A percentile compares a stretch with the other conserved stretches of the same genome.
Evolutionary conservation across 1,140 invertebrate species (phyloP).

Genomic region (Xylocopa sonorina): DNA sequence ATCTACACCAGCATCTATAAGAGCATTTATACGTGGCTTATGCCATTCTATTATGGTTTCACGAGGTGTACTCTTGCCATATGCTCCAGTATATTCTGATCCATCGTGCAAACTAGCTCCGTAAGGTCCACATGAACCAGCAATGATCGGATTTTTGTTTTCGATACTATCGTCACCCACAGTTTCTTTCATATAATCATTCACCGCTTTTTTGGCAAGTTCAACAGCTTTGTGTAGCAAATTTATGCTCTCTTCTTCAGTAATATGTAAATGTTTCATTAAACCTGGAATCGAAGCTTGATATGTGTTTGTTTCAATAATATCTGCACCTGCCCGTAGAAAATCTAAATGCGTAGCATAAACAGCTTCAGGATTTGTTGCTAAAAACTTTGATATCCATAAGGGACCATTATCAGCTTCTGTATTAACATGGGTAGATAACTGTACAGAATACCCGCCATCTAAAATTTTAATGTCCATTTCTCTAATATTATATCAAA

Average conservation of each 20-base stretch:
- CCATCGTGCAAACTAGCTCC: constrained; percentile 93
- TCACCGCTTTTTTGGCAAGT: constrained; percentile 85
- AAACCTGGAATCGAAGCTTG: constrained; percentile 93
- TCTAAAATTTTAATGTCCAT: constrained; percentile 85
- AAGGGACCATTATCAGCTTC: constrained; percentile 89
- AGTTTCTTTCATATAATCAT: constrained; percentile 82
- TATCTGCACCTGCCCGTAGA: constrained; percentile 89
- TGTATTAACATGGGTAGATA: constrained; percentile 87
- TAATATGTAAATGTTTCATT: constrained; percentile 86
- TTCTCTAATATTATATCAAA: neutral
- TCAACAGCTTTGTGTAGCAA: constrained; percentile 88
- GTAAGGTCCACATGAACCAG: constrained; percentile 95
- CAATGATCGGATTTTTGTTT: constrained; percentile 83
- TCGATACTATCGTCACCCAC: constrained; percentile 38
- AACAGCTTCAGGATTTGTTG: constrained; percentile 87
- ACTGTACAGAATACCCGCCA: constrained; percentile 90
- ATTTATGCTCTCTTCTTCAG: constrained; percentile 84
- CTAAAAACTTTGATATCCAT: constrained; percentile 91
- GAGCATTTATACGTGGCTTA: constrained; percentile 87
- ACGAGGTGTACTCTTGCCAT: constrained; percentile 86
- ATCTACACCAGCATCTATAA: constrained; percentile 90
- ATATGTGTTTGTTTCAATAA: constrained; percentile 94
- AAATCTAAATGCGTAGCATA: constrained; percentile 90
- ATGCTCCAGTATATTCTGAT: constrained; percentile 94
- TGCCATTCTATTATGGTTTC: constrained; percentile 91